Conservation (phyloP, 2,797 vertebrate genomes). For the Meda fulgida region DNA sequence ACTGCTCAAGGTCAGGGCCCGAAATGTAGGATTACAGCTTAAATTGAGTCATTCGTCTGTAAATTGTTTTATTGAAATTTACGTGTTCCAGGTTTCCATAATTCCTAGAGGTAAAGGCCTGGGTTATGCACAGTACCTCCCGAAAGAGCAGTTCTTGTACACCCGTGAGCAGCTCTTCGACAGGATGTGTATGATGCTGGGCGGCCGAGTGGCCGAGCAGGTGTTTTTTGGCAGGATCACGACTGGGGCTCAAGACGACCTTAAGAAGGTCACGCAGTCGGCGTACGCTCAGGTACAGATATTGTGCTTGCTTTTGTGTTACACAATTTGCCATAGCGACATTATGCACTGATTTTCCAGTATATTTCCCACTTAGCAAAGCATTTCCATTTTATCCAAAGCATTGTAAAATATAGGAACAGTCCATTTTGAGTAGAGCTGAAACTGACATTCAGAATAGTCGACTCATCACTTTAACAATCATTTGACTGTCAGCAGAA, state of each 20-base stretch:
- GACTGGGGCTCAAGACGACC: constrained; percentile 81
- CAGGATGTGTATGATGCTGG: constrained; percentile 83
- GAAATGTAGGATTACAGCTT: background rate
- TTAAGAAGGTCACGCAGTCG: constrained; percentile 81
- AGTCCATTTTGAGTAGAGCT: background rate
- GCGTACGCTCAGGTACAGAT: constrained; percentile 81
- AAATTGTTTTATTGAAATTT: background rate
- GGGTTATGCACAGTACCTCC: constrained; percentile 81
- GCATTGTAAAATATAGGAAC: background rate
- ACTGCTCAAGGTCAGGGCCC: constrained; percentile 75
- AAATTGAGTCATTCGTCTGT: background rate
- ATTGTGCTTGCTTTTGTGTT: background rate
- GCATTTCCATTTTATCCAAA: background rate
- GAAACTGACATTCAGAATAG: background rate
- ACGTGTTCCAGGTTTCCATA: constrained; percentile 76
- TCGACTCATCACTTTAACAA: background rate
- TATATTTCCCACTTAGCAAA: background rate
- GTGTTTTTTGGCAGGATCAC: constrained; percentile 80
- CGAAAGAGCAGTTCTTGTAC: constrained; percentile 82
- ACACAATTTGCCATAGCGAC: background rate
- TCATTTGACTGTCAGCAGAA: background rate
- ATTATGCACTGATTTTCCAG: background rate
- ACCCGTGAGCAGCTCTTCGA: constrained; percentile 81
- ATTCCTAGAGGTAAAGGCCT: constrained; percentile 80
- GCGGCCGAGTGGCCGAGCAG: constrained; percentile 79